Conservation (phyloP, 2,888 invertebrate species). For the Electrophaes corylata region DNA sequence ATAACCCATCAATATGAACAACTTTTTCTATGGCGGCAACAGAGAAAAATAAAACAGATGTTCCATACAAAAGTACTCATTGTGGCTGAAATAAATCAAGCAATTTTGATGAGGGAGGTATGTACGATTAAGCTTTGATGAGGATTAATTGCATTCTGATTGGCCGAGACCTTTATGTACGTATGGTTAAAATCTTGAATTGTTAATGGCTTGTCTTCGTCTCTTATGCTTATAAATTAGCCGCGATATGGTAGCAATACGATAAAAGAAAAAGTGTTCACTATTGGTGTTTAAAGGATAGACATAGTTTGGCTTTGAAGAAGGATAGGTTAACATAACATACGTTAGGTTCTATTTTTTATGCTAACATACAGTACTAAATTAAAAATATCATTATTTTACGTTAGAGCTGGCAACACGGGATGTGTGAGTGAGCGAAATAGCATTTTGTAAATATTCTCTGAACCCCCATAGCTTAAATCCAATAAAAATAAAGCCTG, state of each 20-base stretch:
- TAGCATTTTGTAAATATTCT: constrained; percentile 81
- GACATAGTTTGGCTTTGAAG: constrained; percentile 44
- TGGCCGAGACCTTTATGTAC: constrained; percentile 23
- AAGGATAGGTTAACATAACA: constrained; percentile 42
- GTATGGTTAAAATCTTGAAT: constrained; percentile 46
- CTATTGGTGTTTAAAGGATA: constrained; percentile 46
- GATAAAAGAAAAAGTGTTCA: constrained; percentile 67
- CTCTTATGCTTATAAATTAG: constrained; percentile 65
- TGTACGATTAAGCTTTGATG: no score
- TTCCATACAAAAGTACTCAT: no score
- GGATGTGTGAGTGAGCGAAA: constrained; percentile 68
- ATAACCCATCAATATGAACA: no score
- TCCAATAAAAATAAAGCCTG: constrained; percentile 68
- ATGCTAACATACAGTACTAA: constrained; percentile 46
- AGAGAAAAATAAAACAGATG: no score
- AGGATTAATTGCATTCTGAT: constrained; percentile 17
- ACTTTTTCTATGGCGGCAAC: no score
- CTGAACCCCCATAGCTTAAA: constrained; percentile 77
- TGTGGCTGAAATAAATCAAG: no score
- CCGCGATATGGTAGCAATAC: constrained; percentile 62
- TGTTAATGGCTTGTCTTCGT: constrained; percentile 59
- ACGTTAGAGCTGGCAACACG: constrained; percentile 57
- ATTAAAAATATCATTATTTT: constrained; percentile 34
- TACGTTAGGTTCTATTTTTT: constrained; percentile 45
- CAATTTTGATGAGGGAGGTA: no score